phyloP scores from a whole-genome alignment of 37 sponge, comb jelly and placozoan species.

The Halisarca cf. caerulea region DNA sequence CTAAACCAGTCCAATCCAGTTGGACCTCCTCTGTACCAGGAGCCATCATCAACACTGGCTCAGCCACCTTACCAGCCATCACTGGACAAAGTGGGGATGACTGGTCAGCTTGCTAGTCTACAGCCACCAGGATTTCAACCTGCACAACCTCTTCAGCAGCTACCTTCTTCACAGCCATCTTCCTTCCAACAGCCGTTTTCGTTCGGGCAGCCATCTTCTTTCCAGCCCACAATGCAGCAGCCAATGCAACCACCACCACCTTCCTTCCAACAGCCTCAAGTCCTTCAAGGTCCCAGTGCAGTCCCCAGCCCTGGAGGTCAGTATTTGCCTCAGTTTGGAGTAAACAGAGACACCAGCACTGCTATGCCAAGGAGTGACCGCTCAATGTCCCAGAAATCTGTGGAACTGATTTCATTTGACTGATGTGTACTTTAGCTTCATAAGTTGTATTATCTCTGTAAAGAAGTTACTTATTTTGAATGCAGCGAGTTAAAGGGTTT shows the following conservation, averaged over 20 bases:
- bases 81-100: slow-evolving; percentile 18
- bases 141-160: neutral
- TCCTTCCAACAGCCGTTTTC: neutral
- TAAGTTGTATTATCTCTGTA: neutral
- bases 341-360: too few species aligned
- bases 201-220: neutral
- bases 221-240: neutral
- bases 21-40: too few species aligned
- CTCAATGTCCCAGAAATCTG: neutral
- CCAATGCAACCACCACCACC: neutral
- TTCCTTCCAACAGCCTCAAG: too few species aligned
- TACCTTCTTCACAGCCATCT: neutral
- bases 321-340: neutral
- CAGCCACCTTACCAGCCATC: slow-evolving; percentile 18
- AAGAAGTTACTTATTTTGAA: too few species aligned
- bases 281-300: neutral
- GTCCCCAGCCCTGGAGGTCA: too few species aligned
- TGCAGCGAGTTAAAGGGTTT: too few species aligned
- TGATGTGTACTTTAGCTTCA: neutral
- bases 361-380: neutral
- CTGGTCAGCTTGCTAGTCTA: slow-evolving; percentile 30
- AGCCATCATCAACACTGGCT: neutral
- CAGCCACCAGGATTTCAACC: neutral
- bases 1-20: too few species aligned
- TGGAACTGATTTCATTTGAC: slow-evolving; percentile 26